phyloP scores from a whole-genome alignment of 2,888 invertebrate genomes.

The Ormyrus thymus region DNA sequence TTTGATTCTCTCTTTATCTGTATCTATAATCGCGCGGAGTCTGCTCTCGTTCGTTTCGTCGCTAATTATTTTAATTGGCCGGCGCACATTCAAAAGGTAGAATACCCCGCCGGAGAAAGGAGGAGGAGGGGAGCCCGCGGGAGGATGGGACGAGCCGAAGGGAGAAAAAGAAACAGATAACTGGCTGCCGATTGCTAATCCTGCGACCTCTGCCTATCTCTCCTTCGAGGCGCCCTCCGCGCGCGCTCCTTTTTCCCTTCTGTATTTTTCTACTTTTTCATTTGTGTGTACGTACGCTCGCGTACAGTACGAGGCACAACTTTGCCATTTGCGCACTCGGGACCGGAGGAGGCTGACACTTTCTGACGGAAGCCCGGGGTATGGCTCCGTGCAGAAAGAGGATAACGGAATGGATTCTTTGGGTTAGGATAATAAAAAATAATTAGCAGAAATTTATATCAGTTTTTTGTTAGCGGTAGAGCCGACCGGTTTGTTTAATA shows the following conservation, averaged over 20 bases:
- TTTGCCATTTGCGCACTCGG: too few relatives aligned
- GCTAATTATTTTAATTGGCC: slow-evolving; percentile 76
- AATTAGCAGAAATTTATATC: too few relatives aligned
- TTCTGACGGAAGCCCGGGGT: too few relatives aligned
- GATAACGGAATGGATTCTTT: too few relatives aligned
- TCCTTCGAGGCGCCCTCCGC: neutral
- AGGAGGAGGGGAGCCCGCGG: slow-evolving; percentile 23
- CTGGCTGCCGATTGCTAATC: slow-evolving; percentile 51
- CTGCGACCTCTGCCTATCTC: slow-evolving; percentile 40
- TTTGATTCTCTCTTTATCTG: slow-evolving; percentile 62
- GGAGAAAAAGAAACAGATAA: neutral
- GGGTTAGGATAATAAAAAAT: too few relatives aligned
- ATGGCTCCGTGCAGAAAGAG: too few relatives aligned
- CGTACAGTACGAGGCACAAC: too few relatives aligned
- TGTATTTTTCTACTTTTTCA: slow-evolving; percentile 4
- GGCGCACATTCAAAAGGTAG: slow-evolving; percentile 73
- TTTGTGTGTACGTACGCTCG: too few relatives aligned
- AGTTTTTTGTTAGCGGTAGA: too few relatives aligned
- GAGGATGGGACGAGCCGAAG: neutral
- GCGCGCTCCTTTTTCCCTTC: slow-evolving; percentile 23
- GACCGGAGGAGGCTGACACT: too few relatives aligned
- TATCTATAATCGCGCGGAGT: slow-evolving; percentile 69
- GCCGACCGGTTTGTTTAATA: too few relatives aligned
- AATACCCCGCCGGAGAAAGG: slow-evolving; percentile 43
- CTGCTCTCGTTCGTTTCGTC: slow-evolving; percentile 72